Base-by-base conservation (phyloP, 2,888 invertebrate genomes). In the Dolichopus griseipennis region DNA sequence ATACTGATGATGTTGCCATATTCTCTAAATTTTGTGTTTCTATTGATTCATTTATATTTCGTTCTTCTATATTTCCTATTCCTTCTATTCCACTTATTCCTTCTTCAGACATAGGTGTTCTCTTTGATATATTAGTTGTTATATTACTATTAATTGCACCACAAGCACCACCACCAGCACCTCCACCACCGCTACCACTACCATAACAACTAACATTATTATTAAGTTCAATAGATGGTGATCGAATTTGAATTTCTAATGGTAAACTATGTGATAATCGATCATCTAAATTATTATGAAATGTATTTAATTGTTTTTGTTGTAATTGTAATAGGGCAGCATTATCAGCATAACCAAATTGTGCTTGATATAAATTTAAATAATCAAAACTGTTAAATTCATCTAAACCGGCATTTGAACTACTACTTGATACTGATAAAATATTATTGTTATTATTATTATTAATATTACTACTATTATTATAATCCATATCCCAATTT, bases 321-420 rank as follows among this genome's bases (percentile, higher is more conserved):
- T 52, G 52, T 52, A 52, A 18, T 41, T 63, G 65, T 34, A n/a
- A 41, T 37, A 67, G 41, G 21, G 65, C 65, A 33, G 37, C 20
- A 22, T 67, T 41, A 34, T 65, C 62, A 33, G 67, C 69, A 15
- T 41, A n/a, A 34, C 65, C 69, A 43, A 65, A 67, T 64, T 69
- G 69, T 61, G 66, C 61, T 61, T 67, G 69, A 41, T 69, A 69
- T 62, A 69, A 62, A 20, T 65, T 67, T 65, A 69, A 65, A 65
- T 69, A 69, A 61, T 69, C 69, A 27, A 67, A 67, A n/a, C 69
- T 67, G 43, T 69, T 67, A 52, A 69, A 69, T 65, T 69, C 69
- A 66, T 61, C 62, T 1, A 61, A 62, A 3, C 41, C 27, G n/a
- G 66, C 65, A 27, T 67, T 65, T 27, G 63, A 61, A 62, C 62